Percentiles rank a stretch among this genome's conserved stretches.
phyloP scores from a whole-genome alignment of 2,888 invertebrate species.

The Sthenelais limicola region DNA sequence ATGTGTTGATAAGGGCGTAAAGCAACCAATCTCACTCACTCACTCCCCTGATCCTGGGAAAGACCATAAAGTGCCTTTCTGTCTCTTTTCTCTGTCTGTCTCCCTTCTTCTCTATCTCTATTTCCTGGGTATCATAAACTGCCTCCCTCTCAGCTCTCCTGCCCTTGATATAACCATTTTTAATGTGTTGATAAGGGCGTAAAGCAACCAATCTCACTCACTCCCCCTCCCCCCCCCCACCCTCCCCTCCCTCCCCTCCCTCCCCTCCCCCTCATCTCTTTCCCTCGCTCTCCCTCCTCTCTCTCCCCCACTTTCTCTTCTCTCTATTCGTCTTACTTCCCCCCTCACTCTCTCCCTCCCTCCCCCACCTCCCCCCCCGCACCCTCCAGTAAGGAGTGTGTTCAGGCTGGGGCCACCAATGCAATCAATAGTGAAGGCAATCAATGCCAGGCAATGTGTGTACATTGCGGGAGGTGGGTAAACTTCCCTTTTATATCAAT shows the following conservation, averaged over 20 bases:
- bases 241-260: neutral
- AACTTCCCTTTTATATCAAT: slow-evolving; percentile 39
- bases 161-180: no score
- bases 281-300: neutral
- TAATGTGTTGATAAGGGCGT: no score
- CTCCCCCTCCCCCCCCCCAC: neutral
- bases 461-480: slow-evolving; percentile 16
- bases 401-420: no score
- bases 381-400: neutral
- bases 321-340: neutral
- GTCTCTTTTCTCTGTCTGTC: no score
- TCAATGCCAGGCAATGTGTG: slow-evolving; percentile 27
- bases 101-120: no score
- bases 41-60: no score
- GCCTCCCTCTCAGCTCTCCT: no score
- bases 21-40: no score
- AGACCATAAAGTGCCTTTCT: no score
- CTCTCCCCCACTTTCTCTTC: neutral
- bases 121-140: no score
- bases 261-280: neutral
- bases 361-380: neutral
- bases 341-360: neutral
- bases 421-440: neutral
- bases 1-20: no score
- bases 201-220: no score